These are phyloP conservation scores for Thera britannica DNA, from an alignment of 2,888 invertebrate species.

Conservation along the genomic window DNA sequence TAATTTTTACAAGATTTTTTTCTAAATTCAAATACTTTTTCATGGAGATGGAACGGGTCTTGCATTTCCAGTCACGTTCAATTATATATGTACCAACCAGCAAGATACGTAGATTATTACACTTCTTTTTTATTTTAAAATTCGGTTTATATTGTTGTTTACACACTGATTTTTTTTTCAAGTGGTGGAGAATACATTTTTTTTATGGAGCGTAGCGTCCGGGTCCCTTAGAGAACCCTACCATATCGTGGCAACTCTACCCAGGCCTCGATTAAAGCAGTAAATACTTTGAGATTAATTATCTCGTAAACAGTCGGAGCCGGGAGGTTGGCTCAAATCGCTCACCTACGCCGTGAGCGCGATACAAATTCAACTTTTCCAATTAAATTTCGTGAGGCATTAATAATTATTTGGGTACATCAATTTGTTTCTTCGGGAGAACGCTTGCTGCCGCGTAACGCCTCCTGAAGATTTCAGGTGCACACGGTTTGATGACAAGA, in stretches of 20 bases:
- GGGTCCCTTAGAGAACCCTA: neutral
- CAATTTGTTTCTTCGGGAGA: constrained; percentile 83
- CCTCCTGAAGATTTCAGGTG: constrained; percentile 55
- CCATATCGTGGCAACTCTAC: constrained; percentile 25
- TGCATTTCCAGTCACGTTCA: too few species aligned
- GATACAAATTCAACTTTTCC: constrained; percentile 86
- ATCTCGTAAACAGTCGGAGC: constrained; percentile 84
- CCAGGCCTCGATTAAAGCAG: constrained; percentile 83
- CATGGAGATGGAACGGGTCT: too few species aligned
- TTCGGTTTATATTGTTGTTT: too few species aligned
- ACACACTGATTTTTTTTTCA: too few species aligned
- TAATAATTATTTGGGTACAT: constrained; percentile 86
- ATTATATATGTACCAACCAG: too few species aligned
- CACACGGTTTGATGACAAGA: constrained; percentile 37
- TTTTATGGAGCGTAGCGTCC: too few species aligned
- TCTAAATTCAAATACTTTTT: too few species aligned
- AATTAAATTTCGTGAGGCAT: constrained; percentile 86
- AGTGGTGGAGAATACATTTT: too few species aligned
- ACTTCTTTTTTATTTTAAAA: too few species aligned
- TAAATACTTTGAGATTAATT: constrained; percentile 85
- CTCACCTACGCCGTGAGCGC: constrained; percentile 84
- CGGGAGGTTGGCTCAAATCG: constrained; percentile 74
- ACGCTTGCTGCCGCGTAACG: constrained; percentile 68
- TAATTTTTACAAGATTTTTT: too few species aligned
- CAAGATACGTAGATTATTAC: too few species aligned